Base-by-base conservation (phyloP, 2,113 vertebrate species). In the Polypterus senegalus region DNA sequence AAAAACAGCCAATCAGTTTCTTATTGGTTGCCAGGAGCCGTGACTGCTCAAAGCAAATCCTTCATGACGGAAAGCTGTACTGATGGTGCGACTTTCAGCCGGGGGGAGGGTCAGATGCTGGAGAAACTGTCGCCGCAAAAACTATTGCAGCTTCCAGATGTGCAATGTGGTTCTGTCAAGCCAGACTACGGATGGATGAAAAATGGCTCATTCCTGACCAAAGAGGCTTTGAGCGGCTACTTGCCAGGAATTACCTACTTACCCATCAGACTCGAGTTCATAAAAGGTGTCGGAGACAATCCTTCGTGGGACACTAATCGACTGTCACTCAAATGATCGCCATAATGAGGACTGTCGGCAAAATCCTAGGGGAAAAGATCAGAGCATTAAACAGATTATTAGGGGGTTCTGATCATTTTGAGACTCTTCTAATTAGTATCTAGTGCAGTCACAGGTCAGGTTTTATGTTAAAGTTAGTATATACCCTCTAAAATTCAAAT, bases 221-320 rank as follows among this genome's bases (percentile, higher is more conserved):
- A 76, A 84, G 75, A 84, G 74, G 74, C 79, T 85, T 80, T 79
- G 61, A 79, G 67, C 71, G 68, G 78, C 70, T 78, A 76, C 74
- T 73, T 68, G 71, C 70, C 80, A 75, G 85, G 75, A 86, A 86
- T 87, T 80, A 86, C 79, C 88, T 89, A 95, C 95, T 95, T 92
- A 98, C 96, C 96, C 86, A 93, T 94, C 86, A 96, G 86, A 90
- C 86, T 91, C 61, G 96, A 93, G 89, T 93, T 97, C 88, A 95
- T 87, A 86, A 97, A 97, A 90, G 94, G 93, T 89, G 96, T 93
- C 77, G 91, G 89, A 77, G 93, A 93, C 89, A 97, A 89, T 92
- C 91, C 93, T 94, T 97, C 92, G 75, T 92, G 90, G 82, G 93
- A 79, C 77, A 91, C 92, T 94, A 97, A 93, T 90, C 91, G 92